Evolutionary conservation across 2,797 vertebrate species (phyloP).

Genomic region (Masticophis lateralis): DNA sequence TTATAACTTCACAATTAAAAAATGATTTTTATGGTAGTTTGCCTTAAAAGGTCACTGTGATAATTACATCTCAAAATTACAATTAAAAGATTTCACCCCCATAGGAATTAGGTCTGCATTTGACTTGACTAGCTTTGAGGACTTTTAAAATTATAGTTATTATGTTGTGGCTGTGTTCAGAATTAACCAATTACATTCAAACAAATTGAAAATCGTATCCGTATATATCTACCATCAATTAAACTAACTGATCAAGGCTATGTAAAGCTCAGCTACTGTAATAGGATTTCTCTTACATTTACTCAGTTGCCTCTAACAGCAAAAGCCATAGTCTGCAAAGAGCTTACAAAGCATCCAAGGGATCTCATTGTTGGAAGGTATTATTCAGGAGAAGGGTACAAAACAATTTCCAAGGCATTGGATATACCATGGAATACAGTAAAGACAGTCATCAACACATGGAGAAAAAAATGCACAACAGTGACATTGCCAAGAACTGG

Average conservation of each 20-base stretch:
- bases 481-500: neutral
- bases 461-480: neutral
- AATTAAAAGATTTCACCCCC: neutral
- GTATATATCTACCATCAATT: neutral
- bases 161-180: neutral
- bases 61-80: neutral
- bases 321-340: neutral
- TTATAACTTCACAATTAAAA: neutral
- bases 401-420: neutral
- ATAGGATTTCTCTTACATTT: neutral
- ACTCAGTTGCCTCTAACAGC: neutral
- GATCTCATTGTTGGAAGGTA: neutral
- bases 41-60: neutral
- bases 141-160: neutral
- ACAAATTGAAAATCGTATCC: neutral
- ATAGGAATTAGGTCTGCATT: neutral
- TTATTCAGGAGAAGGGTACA: neutral
- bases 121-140: neutral
- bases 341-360: neutral
- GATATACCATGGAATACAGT: neutral
- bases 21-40: neutral
- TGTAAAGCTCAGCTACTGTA: neutral
- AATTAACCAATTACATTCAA: neutral
- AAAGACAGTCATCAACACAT: neutral
- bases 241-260: neutral